A percentile compares a stretch with the other conserved stretches of the same genome.
Conservation (phyloP, 2,797 vertebrate genomes). For the Saxicola maurus region DNA sequence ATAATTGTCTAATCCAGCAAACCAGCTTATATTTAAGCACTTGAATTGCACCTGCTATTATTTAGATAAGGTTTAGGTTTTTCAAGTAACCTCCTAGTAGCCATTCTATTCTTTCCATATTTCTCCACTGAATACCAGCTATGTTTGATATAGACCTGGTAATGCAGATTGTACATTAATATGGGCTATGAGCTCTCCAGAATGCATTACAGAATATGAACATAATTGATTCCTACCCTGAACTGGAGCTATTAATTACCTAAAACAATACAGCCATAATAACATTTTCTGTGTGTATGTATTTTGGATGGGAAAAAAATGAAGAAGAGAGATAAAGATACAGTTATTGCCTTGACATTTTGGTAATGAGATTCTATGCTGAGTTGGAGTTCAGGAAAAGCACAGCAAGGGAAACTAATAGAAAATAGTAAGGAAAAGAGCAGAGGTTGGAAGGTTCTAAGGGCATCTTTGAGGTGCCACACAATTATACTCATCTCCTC, state of each 20-base stretch:
- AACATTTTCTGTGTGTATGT: background rate
- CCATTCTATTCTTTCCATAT: background rate
- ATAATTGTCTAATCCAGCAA: background rate
- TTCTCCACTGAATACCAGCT: background rate
- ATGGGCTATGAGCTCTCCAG: background rate
- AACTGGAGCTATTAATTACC: background rate
- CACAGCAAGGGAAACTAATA: background rate
- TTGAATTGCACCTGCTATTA: background rate
- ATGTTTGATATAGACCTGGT: background rate
- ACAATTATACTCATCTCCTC: background rate
- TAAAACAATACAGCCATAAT: slow-evolving; percentile 3
- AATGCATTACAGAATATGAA: background rate
- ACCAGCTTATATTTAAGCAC: background rate
- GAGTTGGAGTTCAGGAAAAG: background rate
- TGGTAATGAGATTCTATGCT: slow-evolving; percentile 31
- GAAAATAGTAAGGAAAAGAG: slow-evolving; percentile 13
- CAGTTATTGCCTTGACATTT: slow-evolving; percentile 34
- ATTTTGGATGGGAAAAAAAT: background rate
- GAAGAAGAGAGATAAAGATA: background rate
- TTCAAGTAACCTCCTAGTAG: background rate
- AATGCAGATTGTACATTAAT: background rate
- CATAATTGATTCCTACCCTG: background rate
- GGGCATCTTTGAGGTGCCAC: background rate
- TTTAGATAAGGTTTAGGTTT: background rate
- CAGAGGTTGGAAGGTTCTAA: background rate